Evolutionary conservation across 2,113 vertebrate genomes (phyloP).

Genomic region (Meleagris gallopavo): DNA sequence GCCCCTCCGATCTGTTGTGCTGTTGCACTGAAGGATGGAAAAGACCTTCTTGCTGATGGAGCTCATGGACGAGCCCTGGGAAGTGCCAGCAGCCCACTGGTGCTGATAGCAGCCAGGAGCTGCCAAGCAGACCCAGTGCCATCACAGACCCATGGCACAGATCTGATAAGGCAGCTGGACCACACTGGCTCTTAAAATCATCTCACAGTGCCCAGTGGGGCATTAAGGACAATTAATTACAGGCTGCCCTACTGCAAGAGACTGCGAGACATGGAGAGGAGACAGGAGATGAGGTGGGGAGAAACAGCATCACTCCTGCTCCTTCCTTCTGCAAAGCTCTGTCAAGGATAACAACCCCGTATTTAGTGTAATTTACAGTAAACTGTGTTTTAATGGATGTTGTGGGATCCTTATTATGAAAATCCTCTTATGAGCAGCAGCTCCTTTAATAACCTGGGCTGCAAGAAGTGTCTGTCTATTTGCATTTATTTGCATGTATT

Average conservation of each 20-base stretch:
- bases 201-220: accelerated
- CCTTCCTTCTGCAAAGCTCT: not conserved
- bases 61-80: not conserved
- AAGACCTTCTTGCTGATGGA: not conserved
- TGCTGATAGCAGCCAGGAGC: not conserved
- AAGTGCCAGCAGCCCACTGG: not conserved
- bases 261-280: not conserved
- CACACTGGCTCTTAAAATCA: not conserved
- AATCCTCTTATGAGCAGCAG: slow-evolving; percentile 62
- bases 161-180: not conserved
- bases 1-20: not conserved
- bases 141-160: accelerated
- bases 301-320: not conserved
- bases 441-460: slow-evolving; percentile 48
- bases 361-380: slow-evolving; percentile 30
- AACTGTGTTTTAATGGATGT: slow-evolving; percentile 42
- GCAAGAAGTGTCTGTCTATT: slow-evolving; percentile 34
- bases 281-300: not conserved
- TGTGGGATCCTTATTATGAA: slow-evolving; percentile 58
- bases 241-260: not conserved
- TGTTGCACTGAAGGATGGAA: not conserved
- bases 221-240: no score
- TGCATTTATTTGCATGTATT: slow-evolving; percentile 63
- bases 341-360: not conserved
- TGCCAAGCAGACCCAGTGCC: not conserved